Conservation (phyloP, 1,140 invertebrate species). For the Polypedilum vanderplanki region DNA sequence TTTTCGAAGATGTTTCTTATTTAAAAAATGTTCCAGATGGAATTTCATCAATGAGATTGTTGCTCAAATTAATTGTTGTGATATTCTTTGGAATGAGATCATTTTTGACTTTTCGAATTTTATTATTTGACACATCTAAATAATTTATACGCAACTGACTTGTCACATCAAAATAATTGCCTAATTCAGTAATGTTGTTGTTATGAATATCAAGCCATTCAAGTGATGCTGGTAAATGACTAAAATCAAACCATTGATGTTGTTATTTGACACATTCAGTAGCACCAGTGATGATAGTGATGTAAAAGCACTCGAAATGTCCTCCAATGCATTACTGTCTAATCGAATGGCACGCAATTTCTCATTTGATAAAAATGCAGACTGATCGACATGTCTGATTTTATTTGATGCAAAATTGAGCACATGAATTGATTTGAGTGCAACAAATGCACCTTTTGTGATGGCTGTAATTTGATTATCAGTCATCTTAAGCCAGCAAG, state of each 20-base stretch:
- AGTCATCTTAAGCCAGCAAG: slow-evolving; percentile 57
- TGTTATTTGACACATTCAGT: slow-evolving; percentile 65
- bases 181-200: slow-evolving; percentile 58
- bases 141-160: slow-evolving; percentile 61
- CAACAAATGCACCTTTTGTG: slow-evolving; percentile 57
- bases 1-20: slow-evolving; percentile 59
- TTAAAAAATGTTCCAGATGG: slow-evolving; percentile 64
- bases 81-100: slow-evolving; percentile 64
- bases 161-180: slow-evolving; percentile 56
- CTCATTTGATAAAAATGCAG: slow-evolving; percentile 57
- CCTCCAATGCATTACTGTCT: slow-evolving; percentile 59
- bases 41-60: slow-evolving; percentile 64
- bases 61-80: slow-evolving; percentile 66
- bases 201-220: slow-evolving; percentile 65
- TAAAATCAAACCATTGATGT: slow-evolving; percentile 60
- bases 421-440: slow-evolving; percentile 56
- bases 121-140: slow-evolving; percentile 68
- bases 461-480: slow-evolving; percentile 61
- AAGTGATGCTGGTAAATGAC: slow-evolving; percentile 56
- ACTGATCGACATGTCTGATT: slow-evolving; percentile 56
- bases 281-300: slow-evolving; percentile 57
- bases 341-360: slow-evolving; percentile 58
- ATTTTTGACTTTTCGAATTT: slow-evolving; percentile 58
- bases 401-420: slow-evolving; percentile 62
- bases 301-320: slow-evolving; percentile 59